Evolutionary conservation across 2,888 invertebrate species (phyloP).

Genomic region (Hirtodrosophila histrioides): DNA sequence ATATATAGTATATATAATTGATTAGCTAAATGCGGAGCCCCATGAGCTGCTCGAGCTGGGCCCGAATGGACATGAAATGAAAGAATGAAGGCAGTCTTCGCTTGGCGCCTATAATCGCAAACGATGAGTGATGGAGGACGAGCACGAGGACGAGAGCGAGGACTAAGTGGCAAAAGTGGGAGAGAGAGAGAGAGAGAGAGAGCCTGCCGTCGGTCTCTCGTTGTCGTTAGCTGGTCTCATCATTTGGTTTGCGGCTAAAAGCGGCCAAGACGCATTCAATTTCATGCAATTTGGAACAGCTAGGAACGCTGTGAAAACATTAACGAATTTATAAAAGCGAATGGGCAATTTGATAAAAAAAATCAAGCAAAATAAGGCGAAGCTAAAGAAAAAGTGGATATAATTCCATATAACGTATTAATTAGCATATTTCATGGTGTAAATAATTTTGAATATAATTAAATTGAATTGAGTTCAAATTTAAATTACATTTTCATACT

Average conservation of each 20-base stretch:
- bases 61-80: slow-evolving; percentile 83
- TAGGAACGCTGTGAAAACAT: slow-evolving; percentile 38
- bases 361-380: slow-evolving; percentile 25
- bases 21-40: slow-evolving; percentile 85
- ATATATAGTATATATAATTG: background rate
- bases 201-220: slow-evolving; percentile 24
- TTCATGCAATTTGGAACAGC: slow-evolving; percentile 51
- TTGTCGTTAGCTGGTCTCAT: slow-evolving; percentile 41
- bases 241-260: slow-evolving; percentile 60
- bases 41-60: slow-evolving; percentile 89
- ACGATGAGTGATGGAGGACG: slow-evolving; percentile 66
- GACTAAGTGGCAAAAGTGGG: slow-evolving; percentile 1
- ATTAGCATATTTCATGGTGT: slow-evolving; percentile 68
- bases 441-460: slow-evolving; percentile 73
- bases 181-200: slow-evolving; percentile 11
- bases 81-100: slow-evolving; percentile 82
- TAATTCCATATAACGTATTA: slow-evolving; percentile 50
- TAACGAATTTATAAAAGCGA: slow-evolving; percentile 58
- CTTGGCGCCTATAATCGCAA: slow-evolving; percentile 78
- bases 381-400: slow-evolving; percentile 21
- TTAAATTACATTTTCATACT: slow-evolving; percentile 60
- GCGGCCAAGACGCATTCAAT: slow-evolving; percentile 67
- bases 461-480: slow-evolving; percentile 70
- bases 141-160: slow-evolving; percentile 31
- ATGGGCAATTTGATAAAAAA: slow-evolving; percentile 35